Evolutionary conservation across 2,888 invertebrate genomes (phyloP).

Genomic region (Thalpophila matura): DNA sequence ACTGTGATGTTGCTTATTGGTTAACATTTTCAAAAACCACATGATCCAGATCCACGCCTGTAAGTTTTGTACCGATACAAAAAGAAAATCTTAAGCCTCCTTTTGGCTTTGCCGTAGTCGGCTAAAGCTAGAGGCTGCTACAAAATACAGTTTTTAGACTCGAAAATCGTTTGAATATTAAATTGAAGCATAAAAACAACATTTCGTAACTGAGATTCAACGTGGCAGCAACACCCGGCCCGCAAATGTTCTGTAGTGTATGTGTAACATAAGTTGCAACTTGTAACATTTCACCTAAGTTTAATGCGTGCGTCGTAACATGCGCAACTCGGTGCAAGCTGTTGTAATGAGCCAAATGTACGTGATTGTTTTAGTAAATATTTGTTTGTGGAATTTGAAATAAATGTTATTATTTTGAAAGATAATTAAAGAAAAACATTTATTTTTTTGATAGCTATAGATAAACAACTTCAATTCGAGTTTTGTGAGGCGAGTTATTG

Average conservation of each 20-base stretch:
- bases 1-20: no score
- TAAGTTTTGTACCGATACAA: no score
- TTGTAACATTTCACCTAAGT: conserved; percentile 50
- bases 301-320: conserved; percentile 50
- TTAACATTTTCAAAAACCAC: no score
- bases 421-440: conserved; percentile 20
- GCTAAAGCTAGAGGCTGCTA: no score
- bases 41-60: no score
- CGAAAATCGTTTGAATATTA: no score
- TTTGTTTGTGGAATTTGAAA: conserved; percentile 17
- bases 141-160: no score
- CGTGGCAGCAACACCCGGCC: conserved; percentile 31
- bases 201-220: conserved; percentile 21
- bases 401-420: conserved; percentile 10
- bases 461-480: no score
- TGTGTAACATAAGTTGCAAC: conserved; percentile 51
- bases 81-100: no score
- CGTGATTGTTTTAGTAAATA: conserved; percentile 45
- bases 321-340: conserved; percentile 40
- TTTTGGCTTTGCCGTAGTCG: no score
- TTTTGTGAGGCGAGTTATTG: no score
- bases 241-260: conserved; percentile 33
- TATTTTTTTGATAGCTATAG: no score
- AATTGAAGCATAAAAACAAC: conserved; percentile 5
- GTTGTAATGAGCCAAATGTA: conserved; percentile 43